phyloP scores from a whole-genome alignment of 2,797 vertebrate genomes.

The Amblyraja radiata region DNA sequence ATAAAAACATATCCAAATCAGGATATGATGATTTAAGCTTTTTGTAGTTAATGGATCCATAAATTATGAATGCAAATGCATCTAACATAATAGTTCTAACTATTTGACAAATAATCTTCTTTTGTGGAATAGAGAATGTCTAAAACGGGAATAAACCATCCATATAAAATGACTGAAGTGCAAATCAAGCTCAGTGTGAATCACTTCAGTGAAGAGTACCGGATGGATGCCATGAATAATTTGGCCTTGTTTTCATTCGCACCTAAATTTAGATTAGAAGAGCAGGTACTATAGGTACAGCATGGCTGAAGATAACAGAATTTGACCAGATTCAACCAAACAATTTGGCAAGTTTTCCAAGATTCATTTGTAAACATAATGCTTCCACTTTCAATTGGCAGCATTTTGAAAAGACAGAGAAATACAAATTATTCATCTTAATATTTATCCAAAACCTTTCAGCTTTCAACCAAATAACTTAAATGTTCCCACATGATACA shows the following conservation, averaged over 20 bases:
- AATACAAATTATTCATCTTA: conserved; percentile 47
- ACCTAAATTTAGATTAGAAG: neutral
- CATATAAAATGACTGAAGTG: conserved; percentile 13
- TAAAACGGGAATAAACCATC: conserved; percentile 1
- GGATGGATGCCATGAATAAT: neutral
- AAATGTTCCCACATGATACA: conserved; percentile 59
- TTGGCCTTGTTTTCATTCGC: neutral
- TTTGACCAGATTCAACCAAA: conserved; percentile 52
- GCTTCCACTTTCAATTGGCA: conserved; percentile 72
- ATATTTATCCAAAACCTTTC: conserved; percentile 53
- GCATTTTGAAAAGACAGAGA: conserved; percentile 59
- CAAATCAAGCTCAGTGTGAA: neutral
- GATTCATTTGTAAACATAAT: conserved; percentile 76
- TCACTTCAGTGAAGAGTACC: neutral
- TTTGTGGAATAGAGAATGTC: neutral
- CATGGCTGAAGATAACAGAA: conserved; percentile 37
- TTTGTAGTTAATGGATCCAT: neutral
- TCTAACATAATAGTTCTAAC: neutral
- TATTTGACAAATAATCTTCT: neutral
- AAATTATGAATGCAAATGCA: neutral
- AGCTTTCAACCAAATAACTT: conserved; percentile 56
- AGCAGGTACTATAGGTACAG: conserved; percentile 47
- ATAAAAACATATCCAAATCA: neutral
- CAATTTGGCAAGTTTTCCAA: conserved; percentile 73
- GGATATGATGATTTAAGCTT: neutral